Conservation (phyloP, 2,113 vertebrate genomes). For the Rhinogobius similis region DNA sequence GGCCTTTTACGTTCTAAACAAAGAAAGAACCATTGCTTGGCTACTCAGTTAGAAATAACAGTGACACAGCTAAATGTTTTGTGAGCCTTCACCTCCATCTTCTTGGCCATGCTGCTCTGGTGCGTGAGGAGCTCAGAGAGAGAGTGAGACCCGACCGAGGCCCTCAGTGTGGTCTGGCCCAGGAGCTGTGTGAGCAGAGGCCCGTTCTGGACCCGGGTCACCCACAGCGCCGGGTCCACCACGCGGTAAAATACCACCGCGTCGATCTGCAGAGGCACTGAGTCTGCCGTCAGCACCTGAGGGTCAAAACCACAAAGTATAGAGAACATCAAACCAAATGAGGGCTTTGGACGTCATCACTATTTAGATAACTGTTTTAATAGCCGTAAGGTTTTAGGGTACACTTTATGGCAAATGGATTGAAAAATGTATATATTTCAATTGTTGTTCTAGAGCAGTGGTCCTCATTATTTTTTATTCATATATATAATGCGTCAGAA, state of each 20-base stretch:
- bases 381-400: no score
- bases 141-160: slow-evolving; percentile 66
- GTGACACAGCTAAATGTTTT: not conserved
- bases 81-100: slow-evolving; percentile 53
- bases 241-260: slow-evolving; percentile 73
- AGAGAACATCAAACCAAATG: no score
- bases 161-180: slow-evolving; percentile 72
- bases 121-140: slow-evolving; percentile 66
- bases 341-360: no score
- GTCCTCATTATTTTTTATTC: no score
- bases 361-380: no score
- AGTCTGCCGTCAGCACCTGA: slow-evolving; percentile 73
- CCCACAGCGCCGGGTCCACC: slow-evolving; percentile 63
- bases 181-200: slow-evolving; percentile 58
- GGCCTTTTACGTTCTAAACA: no score
- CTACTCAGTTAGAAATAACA: no score
- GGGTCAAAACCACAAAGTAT: not conserved
- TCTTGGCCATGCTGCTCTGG: slow-evolving; percentile 46
- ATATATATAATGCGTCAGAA: no score
- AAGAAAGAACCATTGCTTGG: no score
- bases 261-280: slow-evolving; percentile 71
- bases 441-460: no score
- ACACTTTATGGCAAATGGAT: no score
- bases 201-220: slow-evolving; percentile 63
- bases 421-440: no score